These are phyloP conservation scores for Scaptomyza reducta DNA, from an alignment of 2,888 invertebrate genomes.

Conservation along the genomic window DNA sequence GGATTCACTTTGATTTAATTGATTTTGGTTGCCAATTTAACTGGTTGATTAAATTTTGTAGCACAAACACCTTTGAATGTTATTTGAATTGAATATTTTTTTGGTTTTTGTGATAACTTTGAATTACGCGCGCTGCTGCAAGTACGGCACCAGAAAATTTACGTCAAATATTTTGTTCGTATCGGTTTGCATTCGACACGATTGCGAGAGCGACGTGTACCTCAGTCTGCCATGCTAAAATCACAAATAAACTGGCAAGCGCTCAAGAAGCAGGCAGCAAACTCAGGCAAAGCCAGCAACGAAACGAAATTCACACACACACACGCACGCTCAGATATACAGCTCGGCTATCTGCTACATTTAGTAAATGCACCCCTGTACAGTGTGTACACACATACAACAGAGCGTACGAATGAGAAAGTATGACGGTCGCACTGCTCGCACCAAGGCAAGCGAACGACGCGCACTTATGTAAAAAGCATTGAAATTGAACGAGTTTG, in stretches of 20 bases:
- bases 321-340: constrained; percentile 4
- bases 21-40: constrained; percentile 36
- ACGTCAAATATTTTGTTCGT: constrained; percentile 68
- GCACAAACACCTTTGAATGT: constrained; percentile 41
- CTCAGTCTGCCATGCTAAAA: constrained; percentile 82
- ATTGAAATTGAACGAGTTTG: constrained; percentile 77
- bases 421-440: constrained; percentile 21
- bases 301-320: constrained; percentile 26
- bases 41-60: constrained; percentile 20
- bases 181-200: constrained; percentile 72
- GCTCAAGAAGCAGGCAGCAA: constrained; percentile 80
- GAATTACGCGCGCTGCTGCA: constrained; percentile 72
- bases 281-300: constrained; percentile 49
- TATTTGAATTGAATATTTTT: constrained; percentile 20
- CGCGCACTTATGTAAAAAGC: constrained; percentile 75
- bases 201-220: constrained; percentile 72
- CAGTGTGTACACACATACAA: constrained; percentile 48
- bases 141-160: constrained; percentile 57
- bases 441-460: constrained; percentile 46
- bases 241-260: constrained; percentile 82
- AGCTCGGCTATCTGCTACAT: constrained; percentile 12
- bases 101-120: constrained; percentile 62
- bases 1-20: constrained; percentile 24
- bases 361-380: constrained; percentile 75
- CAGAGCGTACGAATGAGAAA: constrained; percentile 20